Evolutionary conservation across 1,140 invertebrate species (phyloP).

Genomic region (Papilio polytes): DNA sequence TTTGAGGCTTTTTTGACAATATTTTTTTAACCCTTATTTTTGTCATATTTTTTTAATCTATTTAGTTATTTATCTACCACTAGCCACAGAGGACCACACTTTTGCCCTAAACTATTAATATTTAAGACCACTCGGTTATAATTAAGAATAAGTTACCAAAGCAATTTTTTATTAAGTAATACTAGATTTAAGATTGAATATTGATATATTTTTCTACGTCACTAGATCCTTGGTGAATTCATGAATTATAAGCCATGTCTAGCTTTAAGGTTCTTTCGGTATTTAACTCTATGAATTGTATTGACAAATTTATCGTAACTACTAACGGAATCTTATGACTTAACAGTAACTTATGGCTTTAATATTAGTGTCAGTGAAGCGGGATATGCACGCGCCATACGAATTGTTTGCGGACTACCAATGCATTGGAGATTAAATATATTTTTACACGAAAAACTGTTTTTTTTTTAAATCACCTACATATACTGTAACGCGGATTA

Average conservation of each 20-base stretch:
- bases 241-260: slow-evolving; percentile 58
- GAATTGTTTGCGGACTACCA: slow-evolving; percentile 67
- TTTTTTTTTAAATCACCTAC: slow-evolving; percentile 63
- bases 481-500: neutral
- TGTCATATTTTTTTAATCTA: neutral
- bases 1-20: neutral
- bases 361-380: slow-evolving; percentile 64
- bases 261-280: slow-evolving; percentile 57
- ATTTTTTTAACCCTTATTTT: neutral
- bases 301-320: slow-evolving; percentile 52
- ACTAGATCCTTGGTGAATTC: slow-evolving; percentile 44
- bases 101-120: slow-evolving; percentile 41
- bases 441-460: slow-evolving; percentile 70
- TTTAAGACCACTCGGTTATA: slow-evolving; percentile 50
- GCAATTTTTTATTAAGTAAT: slow-evolving; percentile 69
- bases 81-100: slow-evolving; percentile 40
- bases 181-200: slow-evolving; percentile 51
- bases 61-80: neutral
- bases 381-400: slow-evolving; percentile 50
- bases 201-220: slow-evolving; percentile 70
- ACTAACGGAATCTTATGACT: slow-evolving; percentile 63
- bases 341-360: slow-evolving; percentile 77
- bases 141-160: slow-evolving; percentile 80
- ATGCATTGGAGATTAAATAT: slow-evolving; percentile 78
- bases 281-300: slow-evolving; percentile 75